These are phyloP conservation scores for Drosophila emarginata DNA, from an alignment of 2,888 invertebrate genomes.

Conservation along the genomic window DNA sequence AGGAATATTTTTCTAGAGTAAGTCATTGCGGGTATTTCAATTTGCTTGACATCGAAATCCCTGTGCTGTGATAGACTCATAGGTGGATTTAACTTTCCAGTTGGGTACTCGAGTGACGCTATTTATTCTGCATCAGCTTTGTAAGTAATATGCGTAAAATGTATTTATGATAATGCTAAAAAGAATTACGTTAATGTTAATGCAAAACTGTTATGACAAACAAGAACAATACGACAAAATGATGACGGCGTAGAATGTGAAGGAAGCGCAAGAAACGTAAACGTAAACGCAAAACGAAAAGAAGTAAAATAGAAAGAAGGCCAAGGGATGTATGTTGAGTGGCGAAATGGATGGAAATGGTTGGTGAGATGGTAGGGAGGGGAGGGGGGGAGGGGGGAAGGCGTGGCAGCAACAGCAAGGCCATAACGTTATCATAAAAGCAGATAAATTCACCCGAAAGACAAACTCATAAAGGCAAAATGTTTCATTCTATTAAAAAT, in stretches of 20 bases:
- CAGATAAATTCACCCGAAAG: slow-evolving; percentile 72
- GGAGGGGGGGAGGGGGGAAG: not conserved
- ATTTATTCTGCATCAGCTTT: slow-evolving; percentile 20
- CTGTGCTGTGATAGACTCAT: not conserved
- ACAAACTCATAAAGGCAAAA: slow-evolving; percentile 79
- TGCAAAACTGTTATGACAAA: slow-evolving; percentile 77
- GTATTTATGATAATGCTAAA: slow-evolving; percentile 80
- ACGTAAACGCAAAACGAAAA: slow-evolving; percentile 3
- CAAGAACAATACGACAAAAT: slow-evolving; percentile 73
- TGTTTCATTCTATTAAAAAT: slow-evolving; percentile 80
- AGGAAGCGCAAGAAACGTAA: slow-evolving; percentile 23
- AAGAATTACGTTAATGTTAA: slow-evolving; percentile 79
- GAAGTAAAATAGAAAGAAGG: not conserved
- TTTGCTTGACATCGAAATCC: slow-evolving; percentile 21
- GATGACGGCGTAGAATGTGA: slow-evolving; percentile 65
- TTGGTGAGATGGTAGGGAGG: not conserved
- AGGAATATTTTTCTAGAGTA: too few species aligned
- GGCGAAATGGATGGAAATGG: not conserved
- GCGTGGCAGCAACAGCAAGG: slow-evolving; percentile 3
- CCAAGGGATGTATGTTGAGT: slow-evolving; percentile 6
- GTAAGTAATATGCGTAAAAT: slow-evolving; percentile 77
- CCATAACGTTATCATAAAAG: slow-evolving; percentile 72
- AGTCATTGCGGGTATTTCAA: too few species aligned
- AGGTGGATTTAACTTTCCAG: not conserved
- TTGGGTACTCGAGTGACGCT: not conserved